These are phyloP conservation scores for Caenorhabditis tropicalis DNA, from an alignment of 1,140 invertebrate species.

Conservation along the genomic window DNA sequence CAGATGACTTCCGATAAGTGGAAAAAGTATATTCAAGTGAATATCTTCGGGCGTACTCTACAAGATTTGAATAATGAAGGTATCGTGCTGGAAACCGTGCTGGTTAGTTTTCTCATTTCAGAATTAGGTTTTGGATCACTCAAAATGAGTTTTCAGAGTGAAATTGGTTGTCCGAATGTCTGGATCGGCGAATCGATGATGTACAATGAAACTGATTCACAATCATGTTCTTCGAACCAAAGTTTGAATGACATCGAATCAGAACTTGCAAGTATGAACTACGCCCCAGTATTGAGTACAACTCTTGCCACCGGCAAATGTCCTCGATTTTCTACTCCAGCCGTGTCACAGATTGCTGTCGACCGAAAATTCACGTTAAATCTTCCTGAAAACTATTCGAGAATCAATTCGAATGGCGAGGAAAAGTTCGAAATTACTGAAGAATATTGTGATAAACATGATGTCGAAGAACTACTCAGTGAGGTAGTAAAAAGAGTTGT, in stretches of 20 bases:
- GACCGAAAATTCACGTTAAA: not conserved
- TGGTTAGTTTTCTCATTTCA: not conserved
- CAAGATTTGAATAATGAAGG: not conserved
- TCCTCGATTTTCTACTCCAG: not conserved
- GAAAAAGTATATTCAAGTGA: constrained; percentile 14
- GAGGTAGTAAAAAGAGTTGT: not conserved
- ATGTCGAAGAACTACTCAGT: not conserved
- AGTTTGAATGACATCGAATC: not conserved
- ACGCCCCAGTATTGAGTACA: not conserved
- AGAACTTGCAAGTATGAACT: not conserved
- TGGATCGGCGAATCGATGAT: not conserved
- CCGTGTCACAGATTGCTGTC: not conserved
- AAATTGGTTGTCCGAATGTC: not conserved
- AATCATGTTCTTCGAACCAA: not conserved
- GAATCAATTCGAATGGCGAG: not conserved
- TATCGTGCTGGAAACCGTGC: not conserved
- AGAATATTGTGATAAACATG: not conserved
- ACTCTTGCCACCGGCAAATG: not conserved
- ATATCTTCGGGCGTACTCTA: not conserved
- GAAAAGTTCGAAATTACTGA: not conserved
- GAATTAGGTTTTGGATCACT: too few species aligned
- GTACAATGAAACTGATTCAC: not conserved
- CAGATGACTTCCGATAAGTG: not conserved
- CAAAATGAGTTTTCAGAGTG: not conserved
- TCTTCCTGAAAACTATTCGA: not conserved